A percentile compares a stretch with the other conserved stretches of the same genome.
phyloP scores from a whole-genome alignment of 2,797 vertebrate species.

The Pipistrellus kuhlii region DNA sequence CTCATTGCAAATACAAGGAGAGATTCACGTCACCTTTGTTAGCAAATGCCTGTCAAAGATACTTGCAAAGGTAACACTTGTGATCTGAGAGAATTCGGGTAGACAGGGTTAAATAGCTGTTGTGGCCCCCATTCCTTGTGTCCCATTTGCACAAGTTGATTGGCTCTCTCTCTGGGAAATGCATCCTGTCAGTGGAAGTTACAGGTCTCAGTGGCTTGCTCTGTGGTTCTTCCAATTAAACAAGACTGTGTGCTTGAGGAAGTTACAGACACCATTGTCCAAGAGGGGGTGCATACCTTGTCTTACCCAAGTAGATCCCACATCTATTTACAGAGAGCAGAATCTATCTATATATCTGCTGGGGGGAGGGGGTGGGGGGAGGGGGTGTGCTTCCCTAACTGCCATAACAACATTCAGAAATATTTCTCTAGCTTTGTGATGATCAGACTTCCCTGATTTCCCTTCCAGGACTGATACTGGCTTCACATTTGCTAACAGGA shows the following conservation, averaged over 20 bases:
- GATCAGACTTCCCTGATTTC: neutral
- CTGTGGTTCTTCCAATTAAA: neutral
- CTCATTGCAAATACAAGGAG: slow-evolving; percentile 74
- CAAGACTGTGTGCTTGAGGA: neutral
- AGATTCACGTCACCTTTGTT: slow-evolving; percentile 76
- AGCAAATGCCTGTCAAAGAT: slow-evolving; percentile 67
- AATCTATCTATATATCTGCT: no score
- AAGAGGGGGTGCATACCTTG: no score
- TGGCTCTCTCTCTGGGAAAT: slow-evolving; percentile 14
- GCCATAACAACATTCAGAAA: neutral
- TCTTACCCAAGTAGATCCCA: no score
- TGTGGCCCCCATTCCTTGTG: neutral
- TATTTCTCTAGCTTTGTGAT: neutral
- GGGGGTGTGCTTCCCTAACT: neutral
- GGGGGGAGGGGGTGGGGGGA: neutral
- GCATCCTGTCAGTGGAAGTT: neutral
- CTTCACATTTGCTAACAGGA: neutral
- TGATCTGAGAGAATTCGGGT: slow-evolving; percentile 10
- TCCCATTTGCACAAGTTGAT: neutral
- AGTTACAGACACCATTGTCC: neutral
- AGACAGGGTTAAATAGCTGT: neutral
- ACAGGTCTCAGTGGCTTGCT: neutral
- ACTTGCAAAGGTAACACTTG: slow-evolving; percentile 56
- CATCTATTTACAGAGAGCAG: no score
- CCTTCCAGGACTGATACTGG: neutral